Conservation (phyloP, 35 echinoderm and acorn worm species). For the Hemicentrotus pulcherrimus region DNA sequence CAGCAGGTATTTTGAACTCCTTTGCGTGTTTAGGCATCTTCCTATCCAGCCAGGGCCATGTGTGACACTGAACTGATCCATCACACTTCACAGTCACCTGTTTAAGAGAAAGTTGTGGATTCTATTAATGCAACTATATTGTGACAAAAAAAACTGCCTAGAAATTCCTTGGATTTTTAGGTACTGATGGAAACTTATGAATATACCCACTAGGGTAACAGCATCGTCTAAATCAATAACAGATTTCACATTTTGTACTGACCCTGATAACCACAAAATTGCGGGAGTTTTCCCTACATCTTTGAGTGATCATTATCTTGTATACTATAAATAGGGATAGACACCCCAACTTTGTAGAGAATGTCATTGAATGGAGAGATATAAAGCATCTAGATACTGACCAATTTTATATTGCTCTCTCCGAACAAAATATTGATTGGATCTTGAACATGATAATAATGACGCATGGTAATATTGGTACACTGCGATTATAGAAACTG, state of each 20-base stretch:
- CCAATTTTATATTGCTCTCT: neutral
- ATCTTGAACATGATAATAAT: neutral
- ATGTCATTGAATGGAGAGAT: conserved; percentile 9
- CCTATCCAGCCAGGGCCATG: too few relatives aligned
- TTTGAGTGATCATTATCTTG: conserved; percentile 32
- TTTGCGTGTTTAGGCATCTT: too few relatives aligned
- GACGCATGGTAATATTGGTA: neutral
- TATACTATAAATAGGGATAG: neutral
- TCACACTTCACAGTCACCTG: too few relatives aligned
- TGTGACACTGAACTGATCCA: too few relatives aligned
- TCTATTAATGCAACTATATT: too few relatives aligned
- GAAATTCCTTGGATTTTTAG: too few relatives aligned
- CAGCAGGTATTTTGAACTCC: too few relatives aligned
- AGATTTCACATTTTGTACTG: conserved; percentile 28
- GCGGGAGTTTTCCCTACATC: neutral
- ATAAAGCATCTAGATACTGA: neutral
- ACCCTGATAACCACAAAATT: neutral
- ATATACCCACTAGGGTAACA: conserved; percentile 12
- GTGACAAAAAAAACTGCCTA: too few relatives aligned
- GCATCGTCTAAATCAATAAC: neutral
- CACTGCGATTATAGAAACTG: neutral
- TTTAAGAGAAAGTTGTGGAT: too few relatives aligned
- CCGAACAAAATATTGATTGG: neutral
- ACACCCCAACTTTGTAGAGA: neutral
- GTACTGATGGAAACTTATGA: too few relatives aligned